Base-by-base conservation (phyloP, 2,113 vertebrate species). In the Actinemys pallida region DNA sequence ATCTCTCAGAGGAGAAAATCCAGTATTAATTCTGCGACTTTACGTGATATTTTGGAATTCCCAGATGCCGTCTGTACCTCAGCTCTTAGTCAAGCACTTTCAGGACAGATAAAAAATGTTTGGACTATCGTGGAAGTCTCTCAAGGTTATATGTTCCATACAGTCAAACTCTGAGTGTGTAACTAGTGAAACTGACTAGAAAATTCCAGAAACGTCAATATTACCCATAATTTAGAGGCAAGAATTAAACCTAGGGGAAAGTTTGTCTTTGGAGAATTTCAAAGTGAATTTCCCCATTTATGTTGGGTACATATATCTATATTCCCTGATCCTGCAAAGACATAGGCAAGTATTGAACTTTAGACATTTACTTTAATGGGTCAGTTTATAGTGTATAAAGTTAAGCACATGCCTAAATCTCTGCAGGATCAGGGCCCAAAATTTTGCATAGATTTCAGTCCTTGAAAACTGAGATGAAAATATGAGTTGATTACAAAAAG, bases 191-290 rank as follows among this genome's bases (percentile, higher is more conserved):
- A 35, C 31, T 14, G 81, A 57, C 12, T 86, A 81, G 93, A 94
- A 86, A 86, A 88, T 24, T 93, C 49, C 62, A 81, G 49, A 88
- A 92, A 90, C 7, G n/a, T 94, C 54, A 89, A 2, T 31, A 42
- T 81, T 90, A 17, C 83, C 35, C 5, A 5, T 65, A 72, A 88
- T 91, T 95, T 62, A 53, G 81, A 93, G 78, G 53, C 14, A 54
- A 86, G 87, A 86, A 86, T 88, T 94, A 91, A 94, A 95, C 95
- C 92, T 86, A 65, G 19, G 22, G 53, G 47, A 93, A 83, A 94
- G 92, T 93, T 87, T 52, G 35, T 84, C 92, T 79, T 92, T 8
- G 0, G 72, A 90, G 91, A 89, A 96, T 93, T 96, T 97, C 94
- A 95, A 96, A 96, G 90, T 3, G 78, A 94, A 49, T 93, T 75